phyloP scores from a whole-genome alignment of 1,140 invertebrate genomes.

The Zaprionus camerounensis region DNA sequence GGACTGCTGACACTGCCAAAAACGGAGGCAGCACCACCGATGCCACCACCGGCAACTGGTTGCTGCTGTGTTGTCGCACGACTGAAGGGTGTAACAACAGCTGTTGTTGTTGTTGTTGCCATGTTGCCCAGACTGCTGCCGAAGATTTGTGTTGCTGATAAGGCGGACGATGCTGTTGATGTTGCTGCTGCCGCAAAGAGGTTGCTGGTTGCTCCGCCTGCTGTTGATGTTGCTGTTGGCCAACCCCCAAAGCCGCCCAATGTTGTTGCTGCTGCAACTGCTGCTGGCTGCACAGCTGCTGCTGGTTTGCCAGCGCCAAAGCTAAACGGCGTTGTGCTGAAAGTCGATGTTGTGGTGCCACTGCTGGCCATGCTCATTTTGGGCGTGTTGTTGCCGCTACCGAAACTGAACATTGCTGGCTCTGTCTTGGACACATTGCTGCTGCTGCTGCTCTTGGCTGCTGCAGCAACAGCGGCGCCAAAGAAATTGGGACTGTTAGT shows the following conservation, averaged over 20 bases:
- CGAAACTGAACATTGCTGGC: conserved; percentile 37
- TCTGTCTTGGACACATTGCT: neutral
- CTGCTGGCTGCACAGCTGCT: neutral
- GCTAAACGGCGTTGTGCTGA: neutral
- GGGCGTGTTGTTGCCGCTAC: conserved; percentile 8
- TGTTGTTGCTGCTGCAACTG: conserved; percentile 9
- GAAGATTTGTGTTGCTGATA: conserved; percentile 20
- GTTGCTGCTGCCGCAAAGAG: conserved; percentile 9
- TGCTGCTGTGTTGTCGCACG: conserved; percentile 9
- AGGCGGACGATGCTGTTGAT: conserved; percentile 9
- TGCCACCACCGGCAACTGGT: conserved; percentile 1
- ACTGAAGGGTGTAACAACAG: conserved; percentile 34
- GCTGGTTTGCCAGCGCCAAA: conserved; percentile 37
- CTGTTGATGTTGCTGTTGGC: conserved; percentile 13
- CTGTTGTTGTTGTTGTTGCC: conserved; percentile 25
- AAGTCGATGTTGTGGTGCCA: conserved; percentile 6
- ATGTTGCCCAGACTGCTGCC: conserved; percentile 16
- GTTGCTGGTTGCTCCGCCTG: conserved; percentile 14
- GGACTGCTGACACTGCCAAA: conserved; percentile 48
- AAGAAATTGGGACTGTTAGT: conserved; percentile 31
- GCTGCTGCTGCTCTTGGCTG: conserved; percentile 20
- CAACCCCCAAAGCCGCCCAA: neutral
- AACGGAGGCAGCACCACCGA: neutral
- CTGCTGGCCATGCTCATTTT: conserved; percentile 7
- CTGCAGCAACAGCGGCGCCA: conserved; percentile 9